Evolutionary conservation across 1,140 invertebrate genomes (phyloP).

Genomic region (Andrena cerasifolii): DNA sequence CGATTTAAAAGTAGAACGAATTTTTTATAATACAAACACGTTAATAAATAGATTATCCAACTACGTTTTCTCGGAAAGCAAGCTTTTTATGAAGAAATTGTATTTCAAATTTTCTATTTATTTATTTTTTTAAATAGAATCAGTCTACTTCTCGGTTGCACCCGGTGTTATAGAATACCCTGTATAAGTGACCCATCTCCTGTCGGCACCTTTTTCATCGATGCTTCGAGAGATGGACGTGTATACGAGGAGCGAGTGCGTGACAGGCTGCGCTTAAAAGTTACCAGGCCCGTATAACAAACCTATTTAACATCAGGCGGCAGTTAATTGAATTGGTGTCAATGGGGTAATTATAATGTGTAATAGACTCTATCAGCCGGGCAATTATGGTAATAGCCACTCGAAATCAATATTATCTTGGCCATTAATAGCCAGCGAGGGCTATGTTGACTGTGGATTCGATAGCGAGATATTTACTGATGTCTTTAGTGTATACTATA

Average conservation of each 20-base stretch:
- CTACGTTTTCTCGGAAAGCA: too few relatives aligned
- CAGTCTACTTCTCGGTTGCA: too few relatives aligned
- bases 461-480: not conserved
- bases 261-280: not conserved
- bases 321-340: slow-evolving; percentile 1
- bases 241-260: not conserved
- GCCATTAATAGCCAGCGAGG: not conserved
- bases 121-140: too few relatives aligned
- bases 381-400: slow-evolving; percentile 11
- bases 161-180: too few relatives aligned
- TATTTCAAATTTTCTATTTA: too few relatives aligned
- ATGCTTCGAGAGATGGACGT: not conserved
- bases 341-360: not conserved
- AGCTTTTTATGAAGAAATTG: too few relatives aligned
- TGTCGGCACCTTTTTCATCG: not conserved
- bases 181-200: too few relatives aligned
- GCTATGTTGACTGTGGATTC: not conserved
- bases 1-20: too few relatives aligned
- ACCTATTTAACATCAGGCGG: not conserved
- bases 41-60: too few relatives aligned
- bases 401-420: not conserved
- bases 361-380: not conserved
- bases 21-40: too few relatives aligned
- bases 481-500: not conserved
- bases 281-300: not conserved